Conservation (phyloP, 2,888 invertebrate genomes). For the Oscheius onirici region DNA sequence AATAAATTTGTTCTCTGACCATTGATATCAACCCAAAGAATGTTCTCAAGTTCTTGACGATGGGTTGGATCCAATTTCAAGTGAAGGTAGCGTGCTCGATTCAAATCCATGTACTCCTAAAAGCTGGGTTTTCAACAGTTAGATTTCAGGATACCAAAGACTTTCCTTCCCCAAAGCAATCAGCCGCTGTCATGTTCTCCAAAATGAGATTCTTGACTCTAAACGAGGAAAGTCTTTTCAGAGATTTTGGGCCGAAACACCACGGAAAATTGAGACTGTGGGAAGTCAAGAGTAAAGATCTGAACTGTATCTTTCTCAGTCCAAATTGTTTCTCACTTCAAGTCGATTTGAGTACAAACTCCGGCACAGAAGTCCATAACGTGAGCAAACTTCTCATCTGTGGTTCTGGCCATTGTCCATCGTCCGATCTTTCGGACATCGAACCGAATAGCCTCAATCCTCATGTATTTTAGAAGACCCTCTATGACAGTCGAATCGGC, state of each 20-base stretch:
- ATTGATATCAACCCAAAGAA: conserved; percentile 36
- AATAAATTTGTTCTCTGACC: conserved; percentile 19
- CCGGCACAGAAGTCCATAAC: conserved; percentile 38
- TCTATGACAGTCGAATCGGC: conserved; percentile 8
- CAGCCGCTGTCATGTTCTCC: conserved; percentile 49
- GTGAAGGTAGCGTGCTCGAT: conserved; percentile 31
- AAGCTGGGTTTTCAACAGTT: too few species aligned
- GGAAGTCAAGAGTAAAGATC: conserved; percentile 45
- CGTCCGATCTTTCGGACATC: conserved; percentile 46
- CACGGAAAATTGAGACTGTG: conserved; percentile 45
- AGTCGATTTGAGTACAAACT: conserved; percentile 34
- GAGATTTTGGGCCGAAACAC: conserved; percentile 38
- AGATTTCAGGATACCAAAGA: too few species aligned
- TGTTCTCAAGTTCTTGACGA: conserved; percentile 40
- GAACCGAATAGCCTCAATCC: conserved; percentile 43
- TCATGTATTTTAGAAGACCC: conserved; percentile 44
- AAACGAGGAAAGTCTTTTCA: conserved; percentile 31
- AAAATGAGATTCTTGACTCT: conserved; percentile 40
- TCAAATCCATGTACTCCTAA: conserved; percentile 2
- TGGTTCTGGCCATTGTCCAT: conserved; percentile 31
- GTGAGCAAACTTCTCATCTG: conserved; percentile 46
- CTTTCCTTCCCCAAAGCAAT: conserved; percentile 31
- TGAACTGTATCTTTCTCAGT: background rate
- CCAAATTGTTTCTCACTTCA: conserved; percentile 25
- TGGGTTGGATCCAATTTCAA: conserved; percentile 44